phyloP scores from a whole-genome alignment of 2,888 invertebrate genomes.

The Polyploca ridens region DNA sequence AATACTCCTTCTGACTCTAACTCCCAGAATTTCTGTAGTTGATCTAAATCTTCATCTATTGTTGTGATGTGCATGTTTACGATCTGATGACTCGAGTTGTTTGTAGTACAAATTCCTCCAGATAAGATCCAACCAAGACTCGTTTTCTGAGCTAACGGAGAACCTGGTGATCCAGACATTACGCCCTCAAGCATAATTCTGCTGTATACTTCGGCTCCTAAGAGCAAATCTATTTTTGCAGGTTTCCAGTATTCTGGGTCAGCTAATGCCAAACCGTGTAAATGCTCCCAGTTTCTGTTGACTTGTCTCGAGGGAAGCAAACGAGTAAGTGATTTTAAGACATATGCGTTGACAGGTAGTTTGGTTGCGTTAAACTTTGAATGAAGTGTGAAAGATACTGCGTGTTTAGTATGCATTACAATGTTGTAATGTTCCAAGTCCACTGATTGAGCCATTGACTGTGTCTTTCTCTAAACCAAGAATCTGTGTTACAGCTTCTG shows the following conservation, averaged over 20 bases:
- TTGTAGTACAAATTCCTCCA: slow-evolving; percentile 23
- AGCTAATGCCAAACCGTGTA: slow-evolving; percentile 17
- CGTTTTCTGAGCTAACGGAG: slow-evolving; percentile 30
- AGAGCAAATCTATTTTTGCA: slow-evolving; percentile 29
- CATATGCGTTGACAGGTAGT: slow-evolving; percentile 23
- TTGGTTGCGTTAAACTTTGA: slow-evolving; percentile 17
- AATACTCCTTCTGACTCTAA: slow-evolving; percentile 16
- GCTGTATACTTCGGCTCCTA: slow-evolving; percentile 31
- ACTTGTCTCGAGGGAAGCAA: slow-evolving; percentile 14
- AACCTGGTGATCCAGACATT: slow-evolving; percentile 29
- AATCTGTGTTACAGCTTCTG: not conserved
- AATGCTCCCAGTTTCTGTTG: slow-evolving; percentile 16
- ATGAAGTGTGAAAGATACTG: too few species aligned
- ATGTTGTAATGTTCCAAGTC: slow-evolving; percentile 18
- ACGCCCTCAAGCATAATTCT: slow-evolving; percentile 23
- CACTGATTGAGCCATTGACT: slow-evolving; percentile 21
- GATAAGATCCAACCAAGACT: slow-evolving; percentile 36
- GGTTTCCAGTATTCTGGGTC: slow-evolving; percentile 26
- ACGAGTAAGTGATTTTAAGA: slow-evolving; percentile 20
- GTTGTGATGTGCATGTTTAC: slow-evolving; percentile 20
- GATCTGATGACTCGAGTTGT: slow-evolving; percentile 15
- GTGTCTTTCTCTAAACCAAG: slow-evolving; percentile 16
- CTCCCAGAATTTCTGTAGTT: slow-evolving; percentile 28
- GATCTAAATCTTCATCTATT: slow-evolving; percentile 18
- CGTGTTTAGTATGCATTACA: slow-evolving; percentile 19